Percentiles rank a stretch among this genome's conserved stretches.
Evolutionary conservation across 2,113 vertebrate species (phyloP).

Genomic region (Catharus bicknelli): DNA sequence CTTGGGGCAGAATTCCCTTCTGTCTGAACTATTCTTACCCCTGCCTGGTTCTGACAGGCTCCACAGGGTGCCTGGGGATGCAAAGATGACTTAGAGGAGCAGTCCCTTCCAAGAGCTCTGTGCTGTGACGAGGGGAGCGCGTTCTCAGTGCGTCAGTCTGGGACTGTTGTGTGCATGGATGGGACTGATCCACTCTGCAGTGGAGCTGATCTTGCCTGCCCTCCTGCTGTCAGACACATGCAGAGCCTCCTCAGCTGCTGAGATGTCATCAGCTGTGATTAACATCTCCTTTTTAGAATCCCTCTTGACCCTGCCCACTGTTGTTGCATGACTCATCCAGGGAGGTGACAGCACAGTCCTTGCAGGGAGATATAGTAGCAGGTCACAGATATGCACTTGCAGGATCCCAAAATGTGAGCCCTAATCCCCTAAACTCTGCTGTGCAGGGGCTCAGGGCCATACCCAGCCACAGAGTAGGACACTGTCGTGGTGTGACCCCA

Average conservation of each 20-base stretch:
- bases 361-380: background rate
- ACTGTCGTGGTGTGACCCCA: background rate
- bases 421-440: background rate
- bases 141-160: background rate
- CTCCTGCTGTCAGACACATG: background rate
- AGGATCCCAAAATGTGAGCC: background rate
- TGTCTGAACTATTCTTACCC: background rate
- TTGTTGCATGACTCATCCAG: slow-evolving; percentile 20
- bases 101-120: background rate
- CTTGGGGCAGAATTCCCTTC: background rate
- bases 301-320: slow-evolving; percentile 23
- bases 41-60: background rate
- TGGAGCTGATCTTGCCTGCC: background rate
- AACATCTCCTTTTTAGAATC: background rate
- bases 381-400: background rate
- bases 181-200: background rate
- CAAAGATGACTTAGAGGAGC: background rate
- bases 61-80: background rate
- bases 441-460: background rate
- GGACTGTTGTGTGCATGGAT: background rate
- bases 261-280: background rate
- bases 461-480: background rate
- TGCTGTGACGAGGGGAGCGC: rapidly evolving
- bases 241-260: background rate
- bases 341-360: background rate